Conservation (phyloP, 2,888 invertebrate genomes). For the Crocallis elinguaria region DNA sequence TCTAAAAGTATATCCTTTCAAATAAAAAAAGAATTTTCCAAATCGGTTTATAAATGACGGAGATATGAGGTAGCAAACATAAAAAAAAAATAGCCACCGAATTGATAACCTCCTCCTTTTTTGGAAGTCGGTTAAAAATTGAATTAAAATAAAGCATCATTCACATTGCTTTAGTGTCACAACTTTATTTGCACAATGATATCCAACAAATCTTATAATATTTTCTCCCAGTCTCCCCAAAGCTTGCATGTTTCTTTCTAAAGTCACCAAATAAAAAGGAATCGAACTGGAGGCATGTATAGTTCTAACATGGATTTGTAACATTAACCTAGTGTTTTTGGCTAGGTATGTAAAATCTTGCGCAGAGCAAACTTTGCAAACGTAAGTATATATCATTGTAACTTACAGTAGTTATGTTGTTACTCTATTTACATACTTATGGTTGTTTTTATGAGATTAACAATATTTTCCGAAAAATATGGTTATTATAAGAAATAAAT, state of each 20-base stretch:
- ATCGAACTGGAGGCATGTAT: conserved; percentile 48
- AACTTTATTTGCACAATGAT: conserved; percentile 7
- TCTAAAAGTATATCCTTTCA: too few relatives aligned
- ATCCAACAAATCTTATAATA: neutral
- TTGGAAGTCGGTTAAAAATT: neutral
- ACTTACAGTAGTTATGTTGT: conserved; percentile 28
- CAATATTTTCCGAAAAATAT: neutral
- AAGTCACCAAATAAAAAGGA: conserved; percentile 33
- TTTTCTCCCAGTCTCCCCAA: neutral
- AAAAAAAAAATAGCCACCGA: neutral
- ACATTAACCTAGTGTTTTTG: conserved; percentile 75
- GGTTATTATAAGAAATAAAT: neutral
- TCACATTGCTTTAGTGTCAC: conserved; percentile 3
- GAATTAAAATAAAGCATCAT: conserved; percentile 5
- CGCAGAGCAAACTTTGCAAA: conserved; percentile 79
- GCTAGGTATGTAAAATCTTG: conserved; percentile 80
- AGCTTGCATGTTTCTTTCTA: conserved; percentile 48
- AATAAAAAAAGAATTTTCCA: too few relatives aligned
- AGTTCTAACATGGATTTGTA: conserved; percentile 38
- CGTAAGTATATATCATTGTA: conserved; percentile 67
- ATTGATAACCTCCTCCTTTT: neutral
- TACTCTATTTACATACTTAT: too few relatives aligned
- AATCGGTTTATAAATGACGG: too few relatives aligned
- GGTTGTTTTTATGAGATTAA: too few relatives aligned
- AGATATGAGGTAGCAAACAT: too few relatives aligned